Percentiles rank a stretch among this genome's conserved stretches.
Evolutionary conservation across 2,113 vertebrate genomes (phyloP).

Genomic region (Anser brachyrhynchus): DNA sequence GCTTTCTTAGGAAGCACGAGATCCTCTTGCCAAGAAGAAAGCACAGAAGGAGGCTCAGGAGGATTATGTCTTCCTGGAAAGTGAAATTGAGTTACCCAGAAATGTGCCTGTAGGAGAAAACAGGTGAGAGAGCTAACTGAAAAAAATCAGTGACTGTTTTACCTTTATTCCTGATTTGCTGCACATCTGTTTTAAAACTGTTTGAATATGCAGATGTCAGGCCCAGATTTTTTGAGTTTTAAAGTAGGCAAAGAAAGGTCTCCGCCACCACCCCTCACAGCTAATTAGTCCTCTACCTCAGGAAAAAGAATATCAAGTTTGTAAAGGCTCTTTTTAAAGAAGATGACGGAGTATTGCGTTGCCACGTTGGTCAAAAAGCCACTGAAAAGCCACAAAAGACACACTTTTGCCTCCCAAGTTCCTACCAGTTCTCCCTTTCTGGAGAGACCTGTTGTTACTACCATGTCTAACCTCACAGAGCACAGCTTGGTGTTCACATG

Average conservation of each 20-base stretch:
- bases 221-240: neutral
- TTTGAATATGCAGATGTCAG: neutral
- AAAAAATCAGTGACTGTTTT: neutral
- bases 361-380: neutral
- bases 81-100: neutral
- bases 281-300: neutral
- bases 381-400: neutral
- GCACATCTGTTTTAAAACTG: neutral
- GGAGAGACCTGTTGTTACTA: neutral
- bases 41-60: neutral
- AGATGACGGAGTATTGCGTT: neutral
- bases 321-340: neutral
- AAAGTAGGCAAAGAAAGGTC: neutral
- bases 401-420: neutral
- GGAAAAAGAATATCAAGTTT: neutral
- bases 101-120: neutral
- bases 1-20: constrained; percentile 43
- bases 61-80: neutral
- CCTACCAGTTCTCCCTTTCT: neutral
- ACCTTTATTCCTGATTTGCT: neutral
- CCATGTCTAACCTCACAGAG: neutral
- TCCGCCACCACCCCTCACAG: neutral
- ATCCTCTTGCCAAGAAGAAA: constrained; percentile 35
- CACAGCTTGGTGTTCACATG: neutral
- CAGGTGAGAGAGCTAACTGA: neutral